Evolutionary conservation across 2,113 vertebrate species (phyloP).

Genomic region (Periophthalmodon schlosseri): DNA sequence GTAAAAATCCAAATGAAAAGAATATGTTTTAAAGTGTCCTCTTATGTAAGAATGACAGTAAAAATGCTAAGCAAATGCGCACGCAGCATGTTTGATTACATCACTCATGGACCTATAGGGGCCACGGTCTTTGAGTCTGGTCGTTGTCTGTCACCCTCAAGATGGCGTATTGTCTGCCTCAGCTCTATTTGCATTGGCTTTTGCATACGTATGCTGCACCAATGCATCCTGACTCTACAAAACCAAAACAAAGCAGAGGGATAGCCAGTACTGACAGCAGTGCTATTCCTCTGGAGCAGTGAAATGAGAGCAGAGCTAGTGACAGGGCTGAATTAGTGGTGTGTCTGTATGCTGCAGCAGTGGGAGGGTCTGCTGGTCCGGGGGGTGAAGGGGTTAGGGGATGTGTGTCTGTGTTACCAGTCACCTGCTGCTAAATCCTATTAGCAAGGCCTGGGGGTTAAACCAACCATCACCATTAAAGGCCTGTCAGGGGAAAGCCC

Average conservation of each 20-base stretch:
- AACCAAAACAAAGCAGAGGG: slow-evolving; percentile 49
- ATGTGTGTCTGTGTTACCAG: slow-evolving; percentile 74
- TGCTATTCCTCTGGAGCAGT: slow-evolving; percentile 32
- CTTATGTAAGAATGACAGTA: background rate
- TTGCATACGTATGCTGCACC: slow-evolving; percentile 57
- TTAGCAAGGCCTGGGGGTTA: slow-evolving; percentile 77
- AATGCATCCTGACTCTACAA: slow-evolving; percentile 51
- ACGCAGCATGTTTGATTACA: background rate
- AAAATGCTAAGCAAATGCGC: background rate
- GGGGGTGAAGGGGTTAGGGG: slow-evolving; percentile 74
- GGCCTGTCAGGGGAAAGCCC: slow-evolving; percentile 78
- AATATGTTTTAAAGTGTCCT: background rate
- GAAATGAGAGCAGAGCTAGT: slow-evolving; percentile 36
- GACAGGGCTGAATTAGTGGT: slow-evolving; percentile 51
- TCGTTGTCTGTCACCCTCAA: slow-evolving; percentile 64
- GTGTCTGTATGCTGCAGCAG: slow-evolving; percentile 54
- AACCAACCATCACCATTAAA: slow-evolving; percentile 79
- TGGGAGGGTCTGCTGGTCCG: slow-evolving; percentile 69
- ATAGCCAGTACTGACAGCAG: slow-evolving; percentile 43
- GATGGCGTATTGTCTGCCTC: slow-evolving; percentile 58
- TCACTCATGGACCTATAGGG: slow-evolving; percentile 23
- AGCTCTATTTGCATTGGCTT: slow-evolving; percentile 64
- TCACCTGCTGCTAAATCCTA: slow-evolving; percentile 80
- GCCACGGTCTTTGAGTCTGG: slow-evolving; percentile 69
- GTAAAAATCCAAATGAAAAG: too few species aligned